These are phyloP conservation scores for Erannis defoliaria DNA, from an alignment of 2,888 invertebrate genomes.

Conservation along the genomic window DNA sequence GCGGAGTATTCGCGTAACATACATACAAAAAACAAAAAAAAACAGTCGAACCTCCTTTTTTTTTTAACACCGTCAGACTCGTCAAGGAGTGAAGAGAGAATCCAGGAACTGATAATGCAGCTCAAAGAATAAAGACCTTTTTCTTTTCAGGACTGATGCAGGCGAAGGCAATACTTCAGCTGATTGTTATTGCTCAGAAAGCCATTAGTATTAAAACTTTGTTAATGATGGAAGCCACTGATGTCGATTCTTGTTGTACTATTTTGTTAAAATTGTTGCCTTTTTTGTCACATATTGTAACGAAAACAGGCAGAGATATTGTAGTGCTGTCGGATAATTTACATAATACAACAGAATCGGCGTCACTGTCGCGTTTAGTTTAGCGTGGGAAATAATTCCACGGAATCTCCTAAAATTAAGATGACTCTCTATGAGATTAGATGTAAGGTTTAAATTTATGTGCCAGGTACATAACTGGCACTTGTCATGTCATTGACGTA, in stretches of 20 bases:
- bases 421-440: constrained; percentile 5
- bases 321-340: neutral
- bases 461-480: neutral
- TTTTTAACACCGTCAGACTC: too few relatives aligned
- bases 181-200: neutral
- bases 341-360: neutral
- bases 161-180: neutral
- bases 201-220: neutral
- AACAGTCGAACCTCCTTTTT: too few relatives aligned
- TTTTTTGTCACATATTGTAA: constrained; percentile 12
- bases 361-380: neutral
- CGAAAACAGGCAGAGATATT: neutral
- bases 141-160: constrained; percentile 6
- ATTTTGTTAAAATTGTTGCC: neutral
- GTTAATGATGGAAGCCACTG: neutral
- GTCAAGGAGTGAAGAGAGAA: too few relatives aligned
- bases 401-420: constrained; percentile 7
- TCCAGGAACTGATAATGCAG: too few relatives aligned
- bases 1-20: too few relatives aligned
- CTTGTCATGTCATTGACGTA: neutral
- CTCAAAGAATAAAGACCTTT: neutral
- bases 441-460: neutral
- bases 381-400: neutral
- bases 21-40: too few relatives aligned
- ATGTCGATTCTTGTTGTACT: constrained; percentile 2